Conservation (phyloP, 2,888 invertebrate genomes). For the Ophion ventricosus region DNA sequence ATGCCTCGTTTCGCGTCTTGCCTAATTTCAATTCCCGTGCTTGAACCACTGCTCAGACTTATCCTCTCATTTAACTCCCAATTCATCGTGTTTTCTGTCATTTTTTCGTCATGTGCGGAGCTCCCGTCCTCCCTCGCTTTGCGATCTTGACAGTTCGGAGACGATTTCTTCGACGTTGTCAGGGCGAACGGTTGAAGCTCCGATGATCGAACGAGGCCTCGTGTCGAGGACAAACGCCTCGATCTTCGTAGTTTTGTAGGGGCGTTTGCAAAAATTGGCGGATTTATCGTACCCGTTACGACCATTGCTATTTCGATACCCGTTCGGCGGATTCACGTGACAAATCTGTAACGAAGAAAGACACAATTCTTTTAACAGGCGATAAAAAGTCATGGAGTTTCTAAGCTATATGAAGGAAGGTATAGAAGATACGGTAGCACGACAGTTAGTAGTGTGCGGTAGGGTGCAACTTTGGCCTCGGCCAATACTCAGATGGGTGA, state of each 20-base stretch:
- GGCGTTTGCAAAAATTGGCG: slow-evolving; percentile 61
- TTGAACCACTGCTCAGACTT: slow-evolving; percentile 80
- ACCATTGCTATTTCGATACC: slow-evolving; percentile 64
- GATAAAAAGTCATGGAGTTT: background rate
- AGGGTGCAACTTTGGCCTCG: too few species aligned
- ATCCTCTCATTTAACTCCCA: slow-evolving; percentile 82
- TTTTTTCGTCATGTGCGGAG: slow-evolving; percentile 46
- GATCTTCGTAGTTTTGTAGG: slow-evolving; percentile 75
- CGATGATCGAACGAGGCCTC: slow-evolving; percentile 71
- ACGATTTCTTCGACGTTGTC: slow-evolving; percentile 46
- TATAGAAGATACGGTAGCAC: too few species aligned
- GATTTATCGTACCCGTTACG: slow-evolving; percentile 68
- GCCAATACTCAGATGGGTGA: too few species aligned
- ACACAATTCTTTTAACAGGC: too few species aligned
- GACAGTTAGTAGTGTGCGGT: too few species aligned
- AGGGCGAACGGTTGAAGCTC: slow-evolving; percentile 54
- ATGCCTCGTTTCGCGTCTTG: slow-evolving; percentile 74
- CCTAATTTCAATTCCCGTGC: slow-evolving; percentile 75
- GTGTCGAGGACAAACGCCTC: slow-evolving; percentile 79
- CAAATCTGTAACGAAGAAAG: slow-evolving; percentile 3
- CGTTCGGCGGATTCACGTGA: background rate
- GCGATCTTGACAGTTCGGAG: slow-evolving; percentile 58
- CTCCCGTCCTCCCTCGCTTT: slow-evolving; percentile 63
- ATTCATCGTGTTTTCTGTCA: slow-evolving; percentile 73
- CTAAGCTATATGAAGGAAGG: too few species aligned